Conservation (phyloP, 2,797 vertebrate genomes). For the Mycteria americana region DNA sequence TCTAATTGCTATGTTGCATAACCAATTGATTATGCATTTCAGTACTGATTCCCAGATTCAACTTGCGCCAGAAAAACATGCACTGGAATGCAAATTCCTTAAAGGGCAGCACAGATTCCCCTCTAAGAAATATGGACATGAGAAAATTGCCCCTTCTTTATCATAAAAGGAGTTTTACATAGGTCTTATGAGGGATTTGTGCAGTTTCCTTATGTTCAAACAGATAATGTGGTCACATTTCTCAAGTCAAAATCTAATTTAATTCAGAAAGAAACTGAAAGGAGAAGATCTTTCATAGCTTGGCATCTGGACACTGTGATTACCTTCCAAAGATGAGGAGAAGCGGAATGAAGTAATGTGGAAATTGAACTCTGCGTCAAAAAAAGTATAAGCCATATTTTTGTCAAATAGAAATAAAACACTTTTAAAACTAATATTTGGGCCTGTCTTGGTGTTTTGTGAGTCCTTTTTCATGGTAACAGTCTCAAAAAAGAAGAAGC, state of each 20-base stretch:
- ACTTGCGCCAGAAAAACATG: conserved; percentile 25
- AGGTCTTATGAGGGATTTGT: conserved; percentile 56
- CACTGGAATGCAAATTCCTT: conserved; percentile 37
- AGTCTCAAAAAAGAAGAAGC: background rate
- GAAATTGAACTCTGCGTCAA: conserved; percentile 55
- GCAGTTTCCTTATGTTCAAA: conserved; percentile 67
- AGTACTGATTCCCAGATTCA: conserved; percentile 24
- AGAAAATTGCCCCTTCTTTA: conserved; percentile 62
- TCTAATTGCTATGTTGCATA: conserved; percentile 44
- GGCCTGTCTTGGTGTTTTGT: conserved; percentile 24
- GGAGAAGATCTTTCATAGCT: conserved; percentile 57
- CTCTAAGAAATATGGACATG: conserved; percentile 25
- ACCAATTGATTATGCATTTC: conserved; percentile 50
- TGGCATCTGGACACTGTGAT: conserved; percentile 63
- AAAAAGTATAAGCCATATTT: conserved; percentile 35
- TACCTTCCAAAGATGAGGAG: conserved; percentile 44
- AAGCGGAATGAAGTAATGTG: conserved; percentile 17
- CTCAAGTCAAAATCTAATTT: conserved; percentile 68
- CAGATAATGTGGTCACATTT: conserved; percentile 63
- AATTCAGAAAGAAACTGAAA: conserved; percentile 61
- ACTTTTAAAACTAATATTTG: conserved; percentile 37
- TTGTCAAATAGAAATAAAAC: conserved; percentile 47
- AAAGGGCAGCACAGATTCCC: conserved; percentile 14
- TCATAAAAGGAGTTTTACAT: conserved; percentile 65
- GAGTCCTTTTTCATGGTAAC: conserved; percentile 12